phyloP scores from a whole-genome alignment of 2,888 invertebrate genomes.

The Drymonia ruficornis region DNA sequence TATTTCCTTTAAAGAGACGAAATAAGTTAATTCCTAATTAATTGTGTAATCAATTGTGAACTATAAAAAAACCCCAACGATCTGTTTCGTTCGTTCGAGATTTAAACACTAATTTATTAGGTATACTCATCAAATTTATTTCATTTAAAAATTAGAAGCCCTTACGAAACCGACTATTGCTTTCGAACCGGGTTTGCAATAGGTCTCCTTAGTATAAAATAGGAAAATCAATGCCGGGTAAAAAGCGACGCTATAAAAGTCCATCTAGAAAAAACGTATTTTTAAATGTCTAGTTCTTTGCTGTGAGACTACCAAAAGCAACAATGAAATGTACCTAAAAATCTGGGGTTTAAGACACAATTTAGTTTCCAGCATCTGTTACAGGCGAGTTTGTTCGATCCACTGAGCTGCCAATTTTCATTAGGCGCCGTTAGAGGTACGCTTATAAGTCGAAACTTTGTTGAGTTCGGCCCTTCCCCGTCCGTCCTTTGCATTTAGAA shows the following conservation, averaged over 20 bases:
- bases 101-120: too few relatives aligned
- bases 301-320: background rate
- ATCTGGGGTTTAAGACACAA: slow-evolving; percentile 24
- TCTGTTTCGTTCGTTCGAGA: too few relatives aligned
- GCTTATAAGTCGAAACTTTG: slow-evolving; percentile 63
- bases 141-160: too few relatives aligned
- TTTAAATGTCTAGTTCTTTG: slow-evolving; percentile 20
- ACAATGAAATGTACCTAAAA: slow-evolving; percentile 19
- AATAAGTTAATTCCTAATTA: too few relatives aligned
- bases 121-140: too few relatives aligned
- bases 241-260: slow-evolving; percentile 16
- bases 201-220: too few relatives aligned
- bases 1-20: too few relatives aligned
- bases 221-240: slow-evolving; percentile 13
- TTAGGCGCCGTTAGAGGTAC: slow-evolving; percentile 64
- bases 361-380: slow-evolving; percentile 24
- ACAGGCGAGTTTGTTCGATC: slow-evolving; percentile 62
- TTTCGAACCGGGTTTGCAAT: too few relatives aligned
- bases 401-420: slow-evolving; percentile 79
- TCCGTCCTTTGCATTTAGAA: slow-evolving; percentile 65
- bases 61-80: too few relatives aligned
- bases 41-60: too few relatives aligned
- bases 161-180: too few relatives aligned
- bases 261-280: slow-evolving; percentile 24
- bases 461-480: slow-evolving; percentile 46